phyloP scores from a whole-genome alignment of 2,888 invertebrate genomes.

The Machimus atricapillus region DNA sequence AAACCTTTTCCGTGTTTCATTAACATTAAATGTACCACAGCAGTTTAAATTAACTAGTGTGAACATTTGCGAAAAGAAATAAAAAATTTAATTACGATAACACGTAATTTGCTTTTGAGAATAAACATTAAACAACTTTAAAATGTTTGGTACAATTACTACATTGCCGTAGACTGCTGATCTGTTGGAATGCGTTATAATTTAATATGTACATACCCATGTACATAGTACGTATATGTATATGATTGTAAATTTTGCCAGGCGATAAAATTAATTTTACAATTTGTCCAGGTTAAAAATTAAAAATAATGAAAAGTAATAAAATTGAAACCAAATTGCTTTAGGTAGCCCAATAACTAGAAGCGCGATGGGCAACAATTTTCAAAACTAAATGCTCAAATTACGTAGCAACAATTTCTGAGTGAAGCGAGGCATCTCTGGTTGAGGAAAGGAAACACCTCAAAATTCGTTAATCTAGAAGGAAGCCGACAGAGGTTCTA shows the following conservation, averaged over 20 bases:
- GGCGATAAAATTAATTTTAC: not conserved
- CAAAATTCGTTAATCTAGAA: not conserved
- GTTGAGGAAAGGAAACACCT: not conserved
- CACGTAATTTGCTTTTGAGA: too few relatives aligned
- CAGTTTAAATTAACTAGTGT: too few relatives aligned
- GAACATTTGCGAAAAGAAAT: too few relatives aligned
- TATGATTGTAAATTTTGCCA: not conserved
- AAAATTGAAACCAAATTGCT: not conserved
- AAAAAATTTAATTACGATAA: too few relatives aligned
- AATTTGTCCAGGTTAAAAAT: not conserved
- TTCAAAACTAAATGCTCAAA: not conserved
- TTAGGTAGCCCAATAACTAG: not conserved
- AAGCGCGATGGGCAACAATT: not conserved
- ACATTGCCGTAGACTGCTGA: too few relatives aligned
- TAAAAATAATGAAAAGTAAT: not conserved
- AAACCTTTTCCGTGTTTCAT: too few relatives aligned
- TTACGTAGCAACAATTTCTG: not conserved
- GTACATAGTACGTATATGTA: too few relatives aligned
- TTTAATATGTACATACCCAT: too few relatives aligned
- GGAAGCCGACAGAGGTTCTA: not conserved
- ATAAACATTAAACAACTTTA: too few relatives aligned
- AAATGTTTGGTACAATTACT: too few relatives aligned
- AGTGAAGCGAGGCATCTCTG: not conserved
- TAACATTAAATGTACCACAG: too few relatives aligned
- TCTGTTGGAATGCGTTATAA: not conserved